Base-by-base conservation (phyloP, 37 sponge, comb jelly and placozoan species). In the Beroe forskalii region DNA sequence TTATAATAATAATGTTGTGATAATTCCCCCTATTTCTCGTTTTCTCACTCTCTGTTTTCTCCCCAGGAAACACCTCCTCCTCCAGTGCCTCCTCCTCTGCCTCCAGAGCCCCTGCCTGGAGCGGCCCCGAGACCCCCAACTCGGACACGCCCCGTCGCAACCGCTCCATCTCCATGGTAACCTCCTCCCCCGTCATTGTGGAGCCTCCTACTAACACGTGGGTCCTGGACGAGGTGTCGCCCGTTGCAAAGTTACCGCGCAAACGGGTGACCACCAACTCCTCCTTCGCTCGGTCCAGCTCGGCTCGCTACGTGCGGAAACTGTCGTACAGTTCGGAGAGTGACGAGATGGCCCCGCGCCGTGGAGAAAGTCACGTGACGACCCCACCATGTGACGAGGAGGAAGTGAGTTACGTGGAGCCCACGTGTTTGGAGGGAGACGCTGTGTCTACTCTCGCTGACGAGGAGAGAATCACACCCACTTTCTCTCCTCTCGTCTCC, bases 181-280 rank as follows among this genome's bases (percentile, higher is more conserved):
- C 75, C 39, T 72, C 75, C 12, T 72, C 75, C 1, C 75, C 75
- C 75, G n/a, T n/a, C n/a, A n/a, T n/a, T n/a, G 2, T 72, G 37
- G 75, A 4, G 8, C 39, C 75, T 30, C 31, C 75, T 1, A 22
- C 31, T 6, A 36, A 72, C 22, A 36, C 37, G 39, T 72, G 75
- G 75, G 30, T 72, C 12, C 40, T 20, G 8, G 40, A 37, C 39
- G 75, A 72, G 31, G 40, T 38, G 40, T 33, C 37, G 31, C 40
- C 37, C 9, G 75, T 38, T 33, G 40, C 40, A 36, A 33, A 37
- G 40, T 39, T 17, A 33, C 40, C 75, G 2, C 4, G 75, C 2
- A 36, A 33, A 4, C 37, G 14, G 20, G 40, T 17, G 22, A 30
- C 40, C 40, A 6, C 27, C 28, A n/a, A n/a, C n/a, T 33, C 40